Conservation (phyloP, 1,140 invertebrate species). For the Eueides isabella region DNA sequence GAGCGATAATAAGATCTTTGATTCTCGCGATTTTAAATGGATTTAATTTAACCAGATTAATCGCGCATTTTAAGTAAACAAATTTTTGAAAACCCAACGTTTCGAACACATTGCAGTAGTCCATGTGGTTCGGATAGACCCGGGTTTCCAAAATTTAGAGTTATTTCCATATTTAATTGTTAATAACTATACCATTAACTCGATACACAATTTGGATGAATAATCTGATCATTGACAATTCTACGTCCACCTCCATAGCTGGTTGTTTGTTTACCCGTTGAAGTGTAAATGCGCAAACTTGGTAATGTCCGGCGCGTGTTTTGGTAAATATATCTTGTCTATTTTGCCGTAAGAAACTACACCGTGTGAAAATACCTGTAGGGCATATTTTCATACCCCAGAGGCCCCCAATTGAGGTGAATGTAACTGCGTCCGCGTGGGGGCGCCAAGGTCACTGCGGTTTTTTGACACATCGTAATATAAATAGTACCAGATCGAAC, state of each 20-base stretch:
- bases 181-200: background rate
- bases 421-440: constrained; percentile 73
- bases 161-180: background rate
- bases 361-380: constrained; percentile 49
- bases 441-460: constrained; percentile 76
- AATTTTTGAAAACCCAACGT: no score
- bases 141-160: no score
- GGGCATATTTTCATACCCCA: constrained; percentile 61
- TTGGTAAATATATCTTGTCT: constrained; percentile 33
- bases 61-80: no score
- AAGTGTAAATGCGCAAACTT: constrained; percentile 23
- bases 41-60: no score
- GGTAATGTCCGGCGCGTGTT: constrained; percentile 28
- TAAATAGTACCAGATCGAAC: constrained; percentile 64
- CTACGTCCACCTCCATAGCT: background rate
- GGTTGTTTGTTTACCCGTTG: constrained; percentile 10
- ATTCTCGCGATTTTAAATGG: no score
- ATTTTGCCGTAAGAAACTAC: constrained; percentile 30
- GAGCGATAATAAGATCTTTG: no score
- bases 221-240: background rate
- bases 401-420: constrained; percentile 78
- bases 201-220: background rate
- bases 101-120: no score
- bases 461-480: constrained; percentile 79
- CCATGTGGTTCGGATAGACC: no score